Evolutionary conservation across 2,888 invertebrate species (phyloP).

Genomic region (Dynastes hyllus): DNA sequence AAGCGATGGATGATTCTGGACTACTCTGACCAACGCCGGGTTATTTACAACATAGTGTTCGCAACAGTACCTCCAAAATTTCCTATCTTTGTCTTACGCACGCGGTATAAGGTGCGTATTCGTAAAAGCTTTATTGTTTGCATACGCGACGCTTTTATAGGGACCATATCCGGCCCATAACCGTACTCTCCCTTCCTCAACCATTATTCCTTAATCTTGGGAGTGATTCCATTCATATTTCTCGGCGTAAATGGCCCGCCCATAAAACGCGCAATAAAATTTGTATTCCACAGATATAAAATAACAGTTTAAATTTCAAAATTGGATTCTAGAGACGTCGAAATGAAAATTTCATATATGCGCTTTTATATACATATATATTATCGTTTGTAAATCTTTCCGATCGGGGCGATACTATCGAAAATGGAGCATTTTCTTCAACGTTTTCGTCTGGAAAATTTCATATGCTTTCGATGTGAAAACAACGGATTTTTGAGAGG

Average conservation of each 20-base stretch:
- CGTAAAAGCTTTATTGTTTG: background rate
- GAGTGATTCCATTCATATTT: constrained; percentile 44
- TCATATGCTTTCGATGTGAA: too few species aligned
- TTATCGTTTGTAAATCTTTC: too few species aligned
- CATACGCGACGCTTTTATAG: constrained; percentile 9
- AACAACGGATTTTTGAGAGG: too few species aligned
- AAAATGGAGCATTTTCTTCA: too few species aligned
- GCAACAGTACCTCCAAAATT: background rate
- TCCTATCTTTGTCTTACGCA: background rate
- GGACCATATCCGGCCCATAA: background rate
- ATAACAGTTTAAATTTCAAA: constrained; percentile 36
- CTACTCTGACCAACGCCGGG: too few species aligned
- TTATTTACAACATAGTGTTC: background rate
- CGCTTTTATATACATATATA: too few species aligned
- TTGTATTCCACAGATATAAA: constrained; percentile 26
- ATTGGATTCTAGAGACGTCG: constrained; percentile 1
- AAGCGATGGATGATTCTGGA: too few species aligned
- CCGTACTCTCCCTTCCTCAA: background rate
- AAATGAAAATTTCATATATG: background rate
- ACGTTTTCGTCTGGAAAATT: too few species aligned
- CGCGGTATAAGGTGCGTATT: background rate
- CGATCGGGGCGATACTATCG: too few species aligned
- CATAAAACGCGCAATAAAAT: constrained; percentile 42
- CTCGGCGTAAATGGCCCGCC: constrained; percentile 13
- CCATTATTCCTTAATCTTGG: constrained; percentile 42